phyloP scores from a whole-genome alignment of 2,113 vertebrate species.

The Nothocercus nigrocapillus region DNA sequence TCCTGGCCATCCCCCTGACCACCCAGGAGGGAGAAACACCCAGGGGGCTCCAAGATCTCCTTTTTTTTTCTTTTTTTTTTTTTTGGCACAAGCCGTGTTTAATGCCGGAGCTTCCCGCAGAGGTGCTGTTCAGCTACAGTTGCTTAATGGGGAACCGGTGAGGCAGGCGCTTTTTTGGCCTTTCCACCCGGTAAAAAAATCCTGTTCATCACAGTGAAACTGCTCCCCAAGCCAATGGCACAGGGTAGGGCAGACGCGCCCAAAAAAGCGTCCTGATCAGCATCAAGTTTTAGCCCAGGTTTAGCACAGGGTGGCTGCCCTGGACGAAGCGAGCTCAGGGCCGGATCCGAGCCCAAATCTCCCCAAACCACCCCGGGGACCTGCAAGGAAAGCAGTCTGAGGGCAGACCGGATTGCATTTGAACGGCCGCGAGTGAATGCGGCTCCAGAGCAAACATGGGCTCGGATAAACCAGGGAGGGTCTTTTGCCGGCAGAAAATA shows the following conservation, averaged over 20 bases:
- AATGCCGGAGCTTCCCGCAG: conserved; percentile 19
- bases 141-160: not conserved
- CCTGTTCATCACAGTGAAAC: conserved; percentile 17
- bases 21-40: conserved; percentile 80
- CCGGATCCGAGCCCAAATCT: not conserved
- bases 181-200: conserved; percentile 56
- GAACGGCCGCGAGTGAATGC: not conserved
- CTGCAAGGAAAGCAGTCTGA: not conserved
- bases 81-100: not conserved
- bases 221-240: not conserved
- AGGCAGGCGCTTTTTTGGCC: conserved; percentile 45
- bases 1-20: conserved; percentile 80
- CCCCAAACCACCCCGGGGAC: not conserved
- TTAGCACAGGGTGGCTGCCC: not conserved
- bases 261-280: not conserved
- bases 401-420: not conserved
- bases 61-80: not conserved
- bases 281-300: not conserved
- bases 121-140: not conserved
- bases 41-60: not conserved
- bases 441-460: accelerated
- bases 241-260: not conserved
- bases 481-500: conserved; percentile 32
- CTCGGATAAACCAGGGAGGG: not conserved
- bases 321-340: not conserved